A percentile compares a stretch with the other conserved stretches of the same genome.
phyloP scores from a whole-genome alignment of 2,888 invertebrate species.

The Tipula confusa region DNA sequence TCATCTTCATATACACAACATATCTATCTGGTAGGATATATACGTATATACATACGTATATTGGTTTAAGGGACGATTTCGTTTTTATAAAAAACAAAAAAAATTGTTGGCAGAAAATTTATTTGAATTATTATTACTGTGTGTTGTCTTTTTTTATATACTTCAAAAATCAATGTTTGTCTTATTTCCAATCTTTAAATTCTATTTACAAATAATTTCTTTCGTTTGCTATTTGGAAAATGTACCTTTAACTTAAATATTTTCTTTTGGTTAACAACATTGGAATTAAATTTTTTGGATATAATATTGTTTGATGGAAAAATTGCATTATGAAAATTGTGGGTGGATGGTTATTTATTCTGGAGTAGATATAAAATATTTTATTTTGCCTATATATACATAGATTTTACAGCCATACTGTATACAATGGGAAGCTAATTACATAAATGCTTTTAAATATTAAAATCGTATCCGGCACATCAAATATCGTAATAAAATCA shows the following conservation, averaged over 20 bases:
- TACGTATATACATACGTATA: too few relatives aligned
- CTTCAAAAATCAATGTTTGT: not conserved
- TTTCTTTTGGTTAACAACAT: not conserved
- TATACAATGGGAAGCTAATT: not conserved
- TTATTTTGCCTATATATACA: too few relatives aligned
- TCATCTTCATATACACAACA: not conserved
- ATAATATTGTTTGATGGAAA: not conserved
- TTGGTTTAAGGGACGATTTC: constrained; percentile 12
- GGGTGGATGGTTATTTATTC: not conserved
- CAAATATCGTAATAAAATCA: not conserved
- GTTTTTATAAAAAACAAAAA: too few relatives aligned
- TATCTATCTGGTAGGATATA: not conserved
- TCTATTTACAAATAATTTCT: not conserved
- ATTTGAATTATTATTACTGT: not conserved
- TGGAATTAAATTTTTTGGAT: not conserved
- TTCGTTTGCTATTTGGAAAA: not conserved
- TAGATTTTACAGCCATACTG: too few relatives aligned
- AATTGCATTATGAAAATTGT: not conserved
- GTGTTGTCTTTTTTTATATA: not conserved
- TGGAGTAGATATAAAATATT: not conserved
- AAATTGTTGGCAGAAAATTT: not conserved
- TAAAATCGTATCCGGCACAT: not conserved
- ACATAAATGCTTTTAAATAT: not conserved
- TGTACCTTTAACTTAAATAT: not conserved
- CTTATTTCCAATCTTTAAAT: not conserved